Percentiles rank a stretch among this genome's conserved stretches.
phyloP scores from a whole-genome alignment of 2,113 vertebrate genomes.

The Rhinopomastus cyanomelas region DNA sequence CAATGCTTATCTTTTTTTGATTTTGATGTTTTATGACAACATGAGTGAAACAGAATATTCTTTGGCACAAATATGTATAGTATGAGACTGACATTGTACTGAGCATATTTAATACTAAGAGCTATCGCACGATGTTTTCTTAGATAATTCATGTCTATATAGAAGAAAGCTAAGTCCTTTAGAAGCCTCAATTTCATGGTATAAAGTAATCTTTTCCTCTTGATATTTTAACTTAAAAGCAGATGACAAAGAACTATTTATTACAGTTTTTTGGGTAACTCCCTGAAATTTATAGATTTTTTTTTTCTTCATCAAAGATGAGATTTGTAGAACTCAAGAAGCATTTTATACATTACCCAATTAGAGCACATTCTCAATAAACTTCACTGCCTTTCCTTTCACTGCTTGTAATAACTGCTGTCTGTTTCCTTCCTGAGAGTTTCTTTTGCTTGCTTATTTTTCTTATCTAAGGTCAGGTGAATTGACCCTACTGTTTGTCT shows the following conservation, averaged over 20 bases:
- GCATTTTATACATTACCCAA: neutral
- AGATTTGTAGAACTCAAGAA: neutral
- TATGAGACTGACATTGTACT: neutral
- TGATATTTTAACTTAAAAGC: neutral
- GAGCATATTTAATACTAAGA: neutral
- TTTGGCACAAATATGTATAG: neutral
- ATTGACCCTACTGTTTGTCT: constrained; percentile 23
- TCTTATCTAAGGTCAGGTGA: constrained; percentile 17
- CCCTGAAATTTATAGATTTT: neutral
- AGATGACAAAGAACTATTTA: too few species aligned
- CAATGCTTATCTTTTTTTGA: neutral
- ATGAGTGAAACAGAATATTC: neutral
- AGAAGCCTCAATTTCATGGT: neutral
- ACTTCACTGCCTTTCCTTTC: neutral
- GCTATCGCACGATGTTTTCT: neutral
- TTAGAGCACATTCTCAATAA: neutral
- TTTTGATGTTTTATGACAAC: neutral
- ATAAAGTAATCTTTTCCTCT: neutral
- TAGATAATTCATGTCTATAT: neutral
- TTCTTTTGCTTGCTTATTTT: constrained; percentile 17
- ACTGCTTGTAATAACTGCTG: neutral
- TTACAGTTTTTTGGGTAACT: neutral
- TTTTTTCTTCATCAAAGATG: neutral
- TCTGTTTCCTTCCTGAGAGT: neutral
- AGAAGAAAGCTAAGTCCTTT: neutral